Evolutionary conservation across 1,140 invertebrate species (phyloP), one percentile per base, ranked within the genome.

Genomic region (Psilanteris sp.): DNA sequence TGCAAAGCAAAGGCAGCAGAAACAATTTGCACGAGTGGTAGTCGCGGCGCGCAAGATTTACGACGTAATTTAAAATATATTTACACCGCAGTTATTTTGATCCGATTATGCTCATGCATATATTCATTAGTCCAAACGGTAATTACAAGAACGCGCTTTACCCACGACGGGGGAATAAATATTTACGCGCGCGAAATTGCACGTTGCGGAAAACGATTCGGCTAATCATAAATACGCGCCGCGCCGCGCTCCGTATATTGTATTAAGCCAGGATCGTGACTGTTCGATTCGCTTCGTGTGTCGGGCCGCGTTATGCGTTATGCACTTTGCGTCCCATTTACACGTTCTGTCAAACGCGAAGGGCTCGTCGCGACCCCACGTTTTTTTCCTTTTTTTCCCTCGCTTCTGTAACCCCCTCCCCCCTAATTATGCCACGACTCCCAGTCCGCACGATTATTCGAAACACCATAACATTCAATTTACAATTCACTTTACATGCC

Each of bases 71-170:
- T 62, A 62, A 67, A 77, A 71, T 77, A 67, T 77, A 67, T 77
- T 72, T 72, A 62, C 74, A 72, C 54, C 59, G 55, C 67, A 77
- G 37, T 77, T 77, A 77, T 72, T 77, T 77, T 72, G 67, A 77
- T 77, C 75, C 67, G 55, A 77, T 77, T 77, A 77, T 64, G 62
- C 55, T 64, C 75, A 72, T 77, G 37, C 62, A 73, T 73, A 57
- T 54, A 77, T 77, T 55, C 75, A 73, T 73, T 48, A 70, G 68
- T 72, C 68, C 67, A 72, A 64, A 68, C 55, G 64, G 44, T 77
- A 77, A 77, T 77, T 77, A 73, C 64, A 64, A 54, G 68, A 77
- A 73, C 24, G 68, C 44, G 43, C 32, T 62, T 55, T 62, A 72
- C 61, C 74, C 29, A 61, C 67, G 66, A 57, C 52, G 44, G 31